Evolutionary conservation across 2,113 vertebrate species (phyloP).

Genomic region (Labrus mixtus): DNA sequence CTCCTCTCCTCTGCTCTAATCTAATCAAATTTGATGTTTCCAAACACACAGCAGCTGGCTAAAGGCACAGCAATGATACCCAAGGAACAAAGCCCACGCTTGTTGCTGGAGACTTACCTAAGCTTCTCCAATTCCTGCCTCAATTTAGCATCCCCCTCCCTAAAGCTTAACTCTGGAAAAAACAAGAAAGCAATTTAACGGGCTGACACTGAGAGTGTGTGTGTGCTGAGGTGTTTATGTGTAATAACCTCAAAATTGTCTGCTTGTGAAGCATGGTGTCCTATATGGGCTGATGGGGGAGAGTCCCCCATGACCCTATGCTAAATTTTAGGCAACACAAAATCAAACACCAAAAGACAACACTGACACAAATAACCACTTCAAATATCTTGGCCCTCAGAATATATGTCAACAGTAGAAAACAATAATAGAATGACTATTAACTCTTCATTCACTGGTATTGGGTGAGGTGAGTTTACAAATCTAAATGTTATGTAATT

Average conservation of each 20-base stretch:
- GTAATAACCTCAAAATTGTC: slow-evolving; percentile 26
- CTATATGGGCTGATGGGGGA: slow-evolving; percentile 31
- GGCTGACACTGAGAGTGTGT: slow-evolving; percentile 24
- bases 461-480: neutral
- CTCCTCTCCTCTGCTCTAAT: slow-evolving; percentile 64
- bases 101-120: slow-evolving; percentile 73
- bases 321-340: slow-evolving; percentile 32
- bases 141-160: slow-evolving; percentile 79
- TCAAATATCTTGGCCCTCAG: neutral
- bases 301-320: slow-evolving; percentile 23
- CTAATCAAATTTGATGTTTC: slow-evolving; percentile 80
- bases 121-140: slow-evolving; percentile 80
- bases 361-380: slow-evolving; percentile 20
- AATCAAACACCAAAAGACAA: slow-evolving; percentile 34
- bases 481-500: neutral
- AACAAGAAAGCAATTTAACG: slow-evolving; percentile 63
- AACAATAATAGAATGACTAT: neutral
- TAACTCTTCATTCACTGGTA: neutral
- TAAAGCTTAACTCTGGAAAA: slow-evolving; percentile 75
- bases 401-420: slow-evolving; percentile 14
- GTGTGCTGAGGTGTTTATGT: slow-evolving; percentile 20
- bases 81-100: slow-evolving; percentile 64
- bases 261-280: slow-evolving; percentile 23
- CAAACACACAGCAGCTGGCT: slow-evolving; percentile 72
- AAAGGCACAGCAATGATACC: slow-evolving; percentile 66